Percentiles rank a stretch among this genome's conserved stretches.
Conservation (phyloP, 53 echinoderm and acorn worm species). For the Pentamera pediparva region DNA sequence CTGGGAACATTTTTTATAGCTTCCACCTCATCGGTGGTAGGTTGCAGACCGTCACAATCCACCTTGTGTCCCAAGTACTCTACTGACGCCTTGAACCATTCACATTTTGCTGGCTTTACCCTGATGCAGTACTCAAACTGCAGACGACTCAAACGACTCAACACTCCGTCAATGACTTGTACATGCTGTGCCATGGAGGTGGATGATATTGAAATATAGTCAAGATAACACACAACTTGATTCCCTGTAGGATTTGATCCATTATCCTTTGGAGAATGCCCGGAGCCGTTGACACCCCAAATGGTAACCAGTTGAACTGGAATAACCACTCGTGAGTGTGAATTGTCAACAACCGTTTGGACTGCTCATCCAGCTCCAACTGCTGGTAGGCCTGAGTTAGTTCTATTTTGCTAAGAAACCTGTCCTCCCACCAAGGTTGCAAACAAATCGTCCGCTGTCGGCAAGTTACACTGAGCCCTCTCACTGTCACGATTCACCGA, state of each 20-base stretch:
- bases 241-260: background rate
- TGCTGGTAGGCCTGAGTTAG: constrained; percentile 40
- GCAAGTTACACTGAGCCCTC: background rate
- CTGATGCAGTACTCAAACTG: background rate
- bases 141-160: background rate
- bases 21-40: background rate
- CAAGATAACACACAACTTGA: background rate
- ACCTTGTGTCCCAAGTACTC: constrained; percentile 6
- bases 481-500: constrained; percentile 28
- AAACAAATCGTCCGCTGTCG: constrained; percentile 35
- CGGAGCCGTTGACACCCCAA: background rate
- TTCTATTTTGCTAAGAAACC: constrained; percentile 34
- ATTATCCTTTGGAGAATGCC: background rate
- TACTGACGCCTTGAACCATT: background rate
- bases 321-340: background rate
- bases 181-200: background rate
- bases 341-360: background rate
- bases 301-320: background rate
- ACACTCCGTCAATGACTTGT: background rate
- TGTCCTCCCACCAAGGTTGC: constrained; percentile 31
- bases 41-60: background rate
- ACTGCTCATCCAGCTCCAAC: constrained; percentile 10
- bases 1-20: background rate
- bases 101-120: constrained; percentile 1
- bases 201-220: background rate